Evolutionary conservation across 2,797 vertebrate genomes (phyloP), one percentile per base, ranked within the genome.

Genomic region (Chanos chanos): DNA sequence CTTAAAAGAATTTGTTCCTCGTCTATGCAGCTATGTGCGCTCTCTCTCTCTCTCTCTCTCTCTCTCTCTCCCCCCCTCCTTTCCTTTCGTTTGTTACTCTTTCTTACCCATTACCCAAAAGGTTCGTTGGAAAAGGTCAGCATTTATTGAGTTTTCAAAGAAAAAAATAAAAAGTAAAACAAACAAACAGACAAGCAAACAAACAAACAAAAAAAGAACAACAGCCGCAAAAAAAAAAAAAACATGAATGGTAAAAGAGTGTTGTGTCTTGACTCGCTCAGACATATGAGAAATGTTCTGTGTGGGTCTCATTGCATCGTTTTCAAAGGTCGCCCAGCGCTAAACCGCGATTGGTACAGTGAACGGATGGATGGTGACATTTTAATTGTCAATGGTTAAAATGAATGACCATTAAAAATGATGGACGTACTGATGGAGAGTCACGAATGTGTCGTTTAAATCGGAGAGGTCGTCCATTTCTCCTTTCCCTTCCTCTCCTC

Each of bases 101-200:
- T 67, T 12, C 12, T 49, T 33, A 28, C 68, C 74, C 60, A 77
- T 81, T 79, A 72, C 59, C 53, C 40, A 25, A 63, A 77, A 68
- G 33, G 77, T 69, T 82, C 39, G 13, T 61, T 49, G 64, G 78
- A 83, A 80, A 86, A 83, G 83, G 83, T 43, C 73, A 75, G 49
- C 4, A 21, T 68, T 70, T 65, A 75, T 68, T 73, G 57, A 73
- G 45, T 70, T 68, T 71, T 71, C 33, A 51, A 30, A 16, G 65
- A 48, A 57, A 66, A 57, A 19, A 41, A 18, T 58, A 54, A 59
- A 33, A 71, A 71, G n/a, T n/a, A n/a, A n/a, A n/a, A n/a, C n/a
- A n/a, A n/a, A n/a, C n/a, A n/a, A n/a, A n/a, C n/a, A n/a, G n/a
- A n/a, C n/a, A n/a, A n/a, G n/a, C 18, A 31, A 30, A 30, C 8